phyloP scores from a whole-genome alignment of 1,140 invertebrate genomes.

The Mactra quadrangularis region DNA sequence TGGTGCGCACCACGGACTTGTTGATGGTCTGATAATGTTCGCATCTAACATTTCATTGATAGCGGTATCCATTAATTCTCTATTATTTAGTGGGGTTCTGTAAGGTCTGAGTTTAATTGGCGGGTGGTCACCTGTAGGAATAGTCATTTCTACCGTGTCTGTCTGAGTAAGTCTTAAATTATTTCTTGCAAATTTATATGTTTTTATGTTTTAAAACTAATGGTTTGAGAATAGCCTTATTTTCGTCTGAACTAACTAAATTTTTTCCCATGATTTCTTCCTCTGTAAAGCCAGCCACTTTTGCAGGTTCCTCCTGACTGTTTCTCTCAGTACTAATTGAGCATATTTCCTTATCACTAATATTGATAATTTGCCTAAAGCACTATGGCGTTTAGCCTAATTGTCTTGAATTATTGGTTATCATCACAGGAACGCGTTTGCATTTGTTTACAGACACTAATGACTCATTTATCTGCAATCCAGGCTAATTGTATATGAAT shows the following conservation, averaged over 20 bases:
- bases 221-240: background rate
- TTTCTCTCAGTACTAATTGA: background rate
- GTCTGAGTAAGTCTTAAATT: background rate
- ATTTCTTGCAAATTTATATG: background rate
- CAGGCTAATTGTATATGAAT: background rate
- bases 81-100: conserved; percentile 59
- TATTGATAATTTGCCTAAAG: background rate
- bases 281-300: background rate
- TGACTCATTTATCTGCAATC: background rate
- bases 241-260: background rate
- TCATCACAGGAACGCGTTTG: too few relatives aligned
- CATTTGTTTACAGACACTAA: too few relatives aligned
- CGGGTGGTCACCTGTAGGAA: conserved; percentile 3
- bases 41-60: conserved; percentile 12
- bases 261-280: too few relatives aligned
- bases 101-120: conserved; percentile 64
- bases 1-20: background rate
- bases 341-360: background rate
- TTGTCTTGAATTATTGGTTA: too few relatives aligned
- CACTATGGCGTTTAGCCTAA: too few relatives aligned
- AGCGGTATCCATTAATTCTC: conserved; percentile 24
- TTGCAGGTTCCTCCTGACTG: background rate
- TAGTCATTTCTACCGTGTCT: background rate
- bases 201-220: background rate
- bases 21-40: background rate